Percentiles rank a stretch among this genome's conserved stretches.
Evolutionary conservation across 2,888 invertebrate genomes (phyloP).

Genomic region (Drosophila barbarae): DNA sequence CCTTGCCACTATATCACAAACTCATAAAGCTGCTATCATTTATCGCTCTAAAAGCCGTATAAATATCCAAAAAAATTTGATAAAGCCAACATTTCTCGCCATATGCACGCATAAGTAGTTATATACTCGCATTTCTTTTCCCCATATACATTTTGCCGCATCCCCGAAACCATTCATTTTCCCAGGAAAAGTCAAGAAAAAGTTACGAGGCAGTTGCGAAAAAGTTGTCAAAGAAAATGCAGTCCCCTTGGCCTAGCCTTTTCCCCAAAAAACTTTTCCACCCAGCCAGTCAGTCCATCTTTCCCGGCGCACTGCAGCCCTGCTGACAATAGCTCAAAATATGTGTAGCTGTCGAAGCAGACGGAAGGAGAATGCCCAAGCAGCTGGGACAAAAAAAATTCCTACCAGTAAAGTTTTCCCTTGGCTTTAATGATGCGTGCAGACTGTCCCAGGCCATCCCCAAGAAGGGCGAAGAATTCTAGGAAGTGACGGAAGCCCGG

Average conservation of each 20-base stretch:
- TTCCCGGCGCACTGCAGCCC: conserved; percentile 8
- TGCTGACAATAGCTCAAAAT: conserved; percentile 66
- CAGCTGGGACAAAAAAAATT: conserved; percentile 25
- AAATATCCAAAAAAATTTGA: conserved; percentile 47
- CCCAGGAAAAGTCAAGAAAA: conserved; percentile 13
- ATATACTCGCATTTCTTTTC: conserved; percentile 12
- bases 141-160: conserved; percentile 4
- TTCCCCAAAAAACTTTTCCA: conserved; percentile 11
- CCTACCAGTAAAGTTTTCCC: conserved; percentile 53
- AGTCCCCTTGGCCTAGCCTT: conserved; percentile 7
- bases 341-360: conserved; percentile 57
- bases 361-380: neutral
- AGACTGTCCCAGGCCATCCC: conserved; percentile 36
- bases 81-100: conserved; percentile 42
- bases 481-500: conserved; percentile 25
- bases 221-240: conserved; percentile 60
- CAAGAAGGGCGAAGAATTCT: conserved; percentile 45
- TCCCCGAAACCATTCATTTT: conserved; percentile 21
- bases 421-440: conserved; percentile 69
- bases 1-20: neutral
- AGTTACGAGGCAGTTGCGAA: conserved; percentile 29
- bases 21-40: neutral
- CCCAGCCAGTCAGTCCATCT: conserved; percentile 23
- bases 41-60: conserved; percentile 8
- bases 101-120: conserved; percentile 24